A percentile compares a stretch with the other conserved stretches of the same genome.
Conservation (phyloP, 2,888 invertebrate genomes). For the Acronicta psi region DNA sequence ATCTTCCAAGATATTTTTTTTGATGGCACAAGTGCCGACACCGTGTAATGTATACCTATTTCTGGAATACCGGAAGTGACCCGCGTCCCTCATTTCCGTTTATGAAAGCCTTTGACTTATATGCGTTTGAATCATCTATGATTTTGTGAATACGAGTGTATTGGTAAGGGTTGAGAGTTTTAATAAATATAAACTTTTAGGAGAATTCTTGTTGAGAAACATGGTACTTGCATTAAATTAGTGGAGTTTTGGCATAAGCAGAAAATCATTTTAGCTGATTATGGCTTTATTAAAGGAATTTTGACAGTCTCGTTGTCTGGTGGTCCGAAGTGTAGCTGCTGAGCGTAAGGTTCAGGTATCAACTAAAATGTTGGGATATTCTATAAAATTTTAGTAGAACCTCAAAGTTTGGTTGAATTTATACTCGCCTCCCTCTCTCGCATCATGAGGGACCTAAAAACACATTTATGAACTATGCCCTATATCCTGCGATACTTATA, state of each 20-base stretch:
- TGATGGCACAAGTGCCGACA: not conserved
- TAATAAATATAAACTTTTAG: constrained; percentile 7
- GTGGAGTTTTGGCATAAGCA: not conserved
- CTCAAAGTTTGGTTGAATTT: no score
- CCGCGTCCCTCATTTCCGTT: constrained; percentile 40
- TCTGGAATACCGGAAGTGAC: constrained; percentile 30
- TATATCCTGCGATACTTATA: no score
- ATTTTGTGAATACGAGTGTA: constrained; percentile 14
- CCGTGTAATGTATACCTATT: constrained; percentile 28
- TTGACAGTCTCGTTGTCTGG: no score
- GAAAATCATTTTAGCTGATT: no score
- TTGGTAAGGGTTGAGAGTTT: constrained; percentile 8
- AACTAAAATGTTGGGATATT: no score
- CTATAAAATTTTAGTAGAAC: no score
- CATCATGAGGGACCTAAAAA: no score
- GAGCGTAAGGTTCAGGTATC: no score
- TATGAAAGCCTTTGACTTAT: constrained; percentile 29
- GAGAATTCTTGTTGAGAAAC: not conserved
- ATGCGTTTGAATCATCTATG: constrained; percentile 18
- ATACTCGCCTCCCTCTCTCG: no score
- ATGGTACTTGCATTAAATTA: not conserved
- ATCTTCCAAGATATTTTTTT: constrained; percentile 15
- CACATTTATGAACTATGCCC: no score
- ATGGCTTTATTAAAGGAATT: no score
- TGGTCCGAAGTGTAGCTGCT: no score